Evolutionary conservation across 2,113 vertebrate genomes (phyloP).

Genomic region (Rissa tridactyla): DNA sequence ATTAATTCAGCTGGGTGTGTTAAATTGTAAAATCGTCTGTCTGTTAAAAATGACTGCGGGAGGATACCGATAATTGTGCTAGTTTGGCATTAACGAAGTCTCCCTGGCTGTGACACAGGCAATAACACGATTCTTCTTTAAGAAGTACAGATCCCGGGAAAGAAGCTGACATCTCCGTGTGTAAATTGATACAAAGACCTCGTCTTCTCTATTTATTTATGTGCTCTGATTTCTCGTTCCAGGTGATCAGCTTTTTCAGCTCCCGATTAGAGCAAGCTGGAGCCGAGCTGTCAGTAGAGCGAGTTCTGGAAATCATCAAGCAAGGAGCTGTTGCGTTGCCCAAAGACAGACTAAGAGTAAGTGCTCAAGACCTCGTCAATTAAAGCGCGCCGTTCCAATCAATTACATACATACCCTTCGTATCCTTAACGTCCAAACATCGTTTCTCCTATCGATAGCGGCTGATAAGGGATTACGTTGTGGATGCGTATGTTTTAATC

Average conservation of each 20-base stretch:
- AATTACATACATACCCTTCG: background rate
- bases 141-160: background rate
- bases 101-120: background rate
- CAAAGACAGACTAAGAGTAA: slow-evolving; percentile 94
- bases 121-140: background rate
- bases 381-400: background rate
- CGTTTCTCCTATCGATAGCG: background rate
- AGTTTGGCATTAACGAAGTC: background rate
- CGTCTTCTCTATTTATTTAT: background rate
- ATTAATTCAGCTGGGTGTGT: background rate
- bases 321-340: slow-evolving; percentile 93
- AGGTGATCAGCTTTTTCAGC: slow-evolving; percentile 98
- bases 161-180: background rate
- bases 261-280: slow-evolving; percentile 91
- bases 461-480: background rate
- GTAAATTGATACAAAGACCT: background rate
- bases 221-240: slow-evolving; percentile 43
- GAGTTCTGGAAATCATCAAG: slow-evolving; percentile 97
- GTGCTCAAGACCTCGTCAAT: background rate
- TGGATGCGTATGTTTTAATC: background rate
- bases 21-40: background rate
- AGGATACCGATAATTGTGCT: background rate
- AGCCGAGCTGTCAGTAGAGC: slow-evolving; percentile 92
- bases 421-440: background rate
- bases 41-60: background rate